Base-by-base conservation (phyloP, 2,888 invertebrate species). In the Globia sparganii region DNA sequence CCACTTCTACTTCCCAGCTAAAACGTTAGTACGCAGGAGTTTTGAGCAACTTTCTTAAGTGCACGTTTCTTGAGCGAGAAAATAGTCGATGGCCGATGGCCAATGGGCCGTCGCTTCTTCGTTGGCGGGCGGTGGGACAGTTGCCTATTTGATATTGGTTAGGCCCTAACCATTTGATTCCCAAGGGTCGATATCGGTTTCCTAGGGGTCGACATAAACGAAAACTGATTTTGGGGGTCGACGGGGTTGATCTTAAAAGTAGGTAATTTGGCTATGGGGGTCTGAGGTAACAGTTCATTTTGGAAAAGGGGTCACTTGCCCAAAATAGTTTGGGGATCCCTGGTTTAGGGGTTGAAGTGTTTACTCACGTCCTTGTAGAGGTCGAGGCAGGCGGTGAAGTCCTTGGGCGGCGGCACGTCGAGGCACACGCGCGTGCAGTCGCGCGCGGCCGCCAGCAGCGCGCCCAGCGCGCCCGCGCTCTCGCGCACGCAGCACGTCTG, bases 401-500 rank as follows among this genome's bases (percentile, higher is more conserved):
- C 83, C 6, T 66, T 59, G 1, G 92, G 92, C 72, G 89, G 81
- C 25, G 85, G 69, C 49, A 86, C 85, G 25, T 53, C 69, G 71
- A 83, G 78, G 77, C 88, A 87, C 58, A 73, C 80, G 34, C 76
- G 78, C 62, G 86, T 74, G n/a, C 85, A 84, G 28, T 80, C 86
- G 59, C 84, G 85, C 34, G 81, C 83, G 56, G 75, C 80, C 9
- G 67, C 85, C 75, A 89, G n/a, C 75, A 93, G 80, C 49, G 84
- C 65, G 49, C 79, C 86, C 58, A 93, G 88, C 61, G 86, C 72
- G 6, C 83, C 87, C 34, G 85, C 89, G 18, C 91, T 88, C 70
- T 92, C 93, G 8, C 90, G 87, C 49, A 92, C 84, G 69, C 93
- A 92, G 43, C 87, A 84, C 72, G 94, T 93, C 77, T 92, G 93